Evolutionary conservation across 2,888 invertebrate genomes (phyloP).

Genomic region (Idaea straminata): DNA sequence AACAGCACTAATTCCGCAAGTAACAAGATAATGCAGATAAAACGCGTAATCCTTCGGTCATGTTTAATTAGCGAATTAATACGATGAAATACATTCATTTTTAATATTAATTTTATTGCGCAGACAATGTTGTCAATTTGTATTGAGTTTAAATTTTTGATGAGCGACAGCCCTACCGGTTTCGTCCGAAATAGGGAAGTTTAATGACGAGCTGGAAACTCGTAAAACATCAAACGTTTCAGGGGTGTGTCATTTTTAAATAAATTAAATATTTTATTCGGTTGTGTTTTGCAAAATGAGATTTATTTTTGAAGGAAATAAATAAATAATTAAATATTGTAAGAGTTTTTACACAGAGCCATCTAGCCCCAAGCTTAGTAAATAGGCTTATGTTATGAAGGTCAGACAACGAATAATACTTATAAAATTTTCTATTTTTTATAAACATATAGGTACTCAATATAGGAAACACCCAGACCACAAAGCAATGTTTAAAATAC

Average conservation of each 20-base stretch:
- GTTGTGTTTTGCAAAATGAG: no score
- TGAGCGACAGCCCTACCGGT: constrained; percentile 52
- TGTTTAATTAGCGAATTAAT: background rate
- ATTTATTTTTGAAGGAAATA: no score
- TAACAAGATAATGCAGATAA: background rate
- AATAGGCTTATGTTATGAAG: no score
- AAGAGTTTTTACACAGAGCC: no score
- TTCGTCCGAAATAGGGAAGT: constrained; percentile 64
- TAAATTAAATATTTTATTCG: background rate
- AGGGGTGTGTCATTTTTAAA: constrained; percentile 50
- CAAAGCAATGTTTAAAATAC: no score
- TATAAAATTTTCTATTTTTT: no score
- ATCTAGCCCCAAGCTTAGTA: no score
- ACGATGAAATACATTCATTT: background rate
- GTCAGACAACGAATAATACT: no score
- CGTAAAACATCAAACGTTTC: constrained; percentile 69
- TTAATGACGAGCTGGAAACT: constrained; percentile 68
- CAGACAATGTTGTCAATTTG: background rate
- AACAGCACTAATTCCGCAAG: background rate
- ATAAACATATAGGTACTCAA: no score
- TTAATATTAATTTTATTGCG: background rate
- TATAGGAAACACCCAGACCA: no score
- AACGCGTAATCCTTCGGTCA: background rate
- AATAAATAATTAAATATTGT: no score
- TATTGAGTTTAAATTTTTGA: constrained; percentile 8